Base-by-base conservation (phyloP, 2,797 vertebrate species). In the Octomys mimax region DNA sequence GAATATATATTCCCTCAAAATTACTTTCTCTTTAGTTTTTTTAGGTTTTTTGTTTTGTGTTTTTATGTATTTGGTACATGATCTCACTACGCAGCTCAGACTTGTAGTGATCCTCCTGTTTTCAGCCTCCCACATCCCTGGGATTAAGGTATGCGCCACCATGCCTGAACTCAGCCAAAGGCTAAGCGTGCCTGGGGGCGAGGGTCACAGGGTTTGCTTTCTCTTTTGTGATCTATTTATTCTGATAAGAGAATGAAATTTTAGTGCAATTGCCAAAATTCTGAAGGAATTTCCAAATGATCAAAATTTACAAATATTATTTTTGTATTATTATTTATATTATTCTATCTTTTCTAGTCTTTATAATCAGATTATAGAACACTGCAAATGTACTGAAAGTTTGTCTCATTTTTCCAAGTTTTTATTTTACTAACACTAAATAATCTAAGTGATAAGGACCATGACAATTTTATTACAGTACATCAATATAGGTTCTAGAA, bases 311-410 rank as follows among this genome's bases (percentile, higher is more conserved):
- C 39, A 24, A 90, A 28, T 71, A 33, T 10, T n/a, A 11, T n/a
- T 4, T 62, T 62, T 54, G 61, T 8, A 10, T 10, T 49, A 49
- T 49, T 49, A 49, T 77, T 87, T 71, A 10, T 11, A 39, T 49
- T 18, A 36, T 21, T 19, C 1, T 54, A 8, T 87, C 28, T 13
- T 36, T 8, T 91, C 13, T 61, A 3, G 12, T 59, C 12, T 4
- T 59, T 33, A 6, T 8, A 57, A 1, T 2, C 21, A 39, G 9
- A 61, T 0, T 28, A 6, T 2, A 4, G 31, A 5, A 36, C 16
- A 46, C 2, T 36, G 2, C 3, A 13, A 14, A 2, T 22, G 16
- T 28, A 7, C 5, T 52, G 2, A 26, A 68, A 8, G 19, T 33
- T 84, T 59, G n/a, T 13, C 10, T 75, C 24, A 8, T 42, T 39